Base-by-base conservation (phyloP, 2,888 invertebrate species). In the Stomorhina lunata region DNA sequence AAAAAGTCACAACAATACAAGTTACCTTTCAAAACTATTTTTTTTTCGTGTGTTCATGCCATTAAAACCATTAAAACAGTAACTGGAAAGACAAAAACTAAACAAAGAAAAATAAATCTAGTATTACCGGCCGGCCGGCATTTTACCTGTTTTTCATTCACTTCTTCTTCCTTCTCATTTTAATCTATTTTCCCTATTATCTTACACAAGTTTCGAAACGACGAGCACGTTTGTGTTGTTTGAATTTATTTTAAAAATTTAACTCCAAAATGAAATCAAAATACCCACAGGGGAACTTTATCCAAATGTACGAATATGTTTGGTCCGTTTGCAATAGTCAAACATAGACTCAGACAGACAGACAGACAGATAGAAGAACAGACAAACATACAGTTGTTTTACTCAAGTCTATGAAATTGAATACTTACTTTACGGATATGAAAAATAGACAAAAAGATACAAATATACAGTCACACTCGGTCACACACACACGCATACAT, bases 71-170 rank as follows among this genome's bases (percentile, higher is more conserved):
- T 65, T 37, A 15, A 66, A 61, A 65, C 43, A 45, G 25, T 37
- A 65, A 69, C 37, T 71, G 37, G 61, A 63, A 22, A 34, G 73
- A 27, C 15, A 43, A 25, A 57, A 50, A 76, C 15, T 48, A 40
- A 43, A 65, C 59, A 66, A 37, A 72, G 57, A 66, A 48, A 75
- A 61, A 40, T 61, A 59, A 77, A 77, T 81, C 77, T 59, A 61
- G 77, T 77, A 81, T 61, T 81, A 77, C 81, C 72, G 81, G 77
- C 81, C 81, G 81, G 81, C 82, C 79, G 79, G 78, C 66, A 79
- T 71, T n/a, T 68, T 71, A 69, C 71, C 43, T 57, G 59, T 53
- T 71, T 59, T 34, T 63, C 4, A 20, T 57, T 57, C 2, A n/a
- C n/a, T 55, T 65, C 66, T 61, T 50, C 6, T 25, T 17, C 27